Evolutionary conservation across 2,113 vertebrate species (phyloP).

Genomic region (Pseudopodoces humilis): DNA sequence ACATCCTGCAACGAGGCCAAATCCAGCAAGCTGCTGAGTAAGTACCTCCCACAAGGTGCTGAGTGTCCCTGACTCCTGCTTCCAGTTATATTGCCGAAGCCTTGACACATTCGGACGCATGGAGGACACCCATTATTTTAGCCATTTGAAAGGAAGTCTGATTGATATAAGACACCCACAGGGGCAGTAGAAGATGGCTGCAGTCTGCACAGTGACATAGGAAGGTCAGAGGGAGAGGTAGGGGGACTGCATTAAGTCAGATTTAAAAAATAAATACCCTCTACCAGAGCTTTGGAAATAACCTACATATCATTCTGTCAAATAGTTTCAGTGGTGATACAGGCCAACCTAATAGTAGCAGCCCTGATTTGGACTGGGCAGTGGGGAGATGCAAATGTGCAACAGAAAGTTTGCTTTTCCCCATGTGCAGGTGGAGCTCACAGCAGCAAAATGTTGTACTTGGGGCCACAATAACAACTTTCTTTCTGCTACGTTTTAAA

Average conservation of each 20-base stretch:
- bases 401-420: neutral
- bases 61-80: constrained; percentile 13
- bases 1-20: constrained; percentile 7
- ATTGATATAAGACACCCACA: constrained; percentile 62
- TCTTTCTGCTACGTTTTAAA: neutral
- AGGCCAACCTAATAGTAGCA: neutral
- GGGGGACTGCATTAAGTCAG: neutral
- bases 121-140: constrained; percentile 59
- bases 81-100: neutral
- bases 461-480: neutral
- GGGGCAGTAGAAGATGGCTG: constrained; percentile 48
- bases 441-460: neutral
- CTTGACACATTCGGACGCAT: constrained; percentile 57
- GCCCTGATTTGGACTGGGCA: neutral
- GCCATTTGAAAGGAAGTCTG: constrained; percentile 51
- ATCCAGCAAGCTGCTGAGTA: constrained; percentile 31
- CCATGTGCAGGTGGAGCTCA: accelerated
- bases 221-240: constrained; percentile 55
- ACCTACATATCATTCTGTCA: neutral
- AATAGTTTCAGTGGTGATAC: neutral
- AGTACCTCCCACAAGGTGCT: constrained; percentile 27
- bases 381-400: neutral
- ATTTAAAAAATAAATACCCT: constrained; percentile 38
- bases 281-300: neutral
- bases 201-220: constrained; percentile 3